phyloP scores from a whole-genome alignment of 2,113 vertebrate genomes.

The Labrus mixtus region DNA sequence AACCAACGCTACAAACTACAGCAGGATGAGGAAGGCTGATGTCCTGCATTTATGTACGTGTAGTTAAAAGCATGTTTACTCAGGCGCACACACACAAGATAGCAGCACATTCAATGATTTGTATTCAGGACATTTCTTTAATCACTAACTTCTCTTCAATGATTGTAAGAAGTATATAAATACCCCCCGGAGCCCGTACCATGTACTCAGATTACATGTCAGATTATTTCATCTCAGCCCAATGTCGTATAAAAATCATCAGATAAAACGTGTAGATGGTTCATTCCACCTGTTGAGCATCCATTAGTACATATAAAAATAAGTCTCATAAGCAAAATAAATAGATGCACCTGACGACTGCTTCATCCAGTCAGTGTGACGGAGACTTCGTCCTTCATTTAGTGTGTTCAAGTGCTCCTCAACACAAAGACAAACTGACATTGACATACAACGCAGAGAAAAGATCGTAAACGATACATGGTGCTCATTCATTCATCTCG shows the following conservation, averaged over 20 bases:
- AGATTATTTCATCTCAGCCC: conserved; percentile 39
- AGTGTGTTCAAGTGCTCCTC: conserved; percentile 56
- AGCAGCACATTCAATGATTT: conserved; percentile 6
- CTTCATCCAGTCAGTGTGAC: conserved; percentile 46
- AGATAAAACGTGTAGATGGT: conserved; percentile 53
- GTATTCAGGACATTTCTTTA: conserved; percentile 57
- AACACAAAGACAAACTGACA: conserved; percentile 23
- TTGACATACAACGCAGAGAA: conserved; percentile 35
- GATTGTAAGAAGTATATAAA: conserved; percentile 74
- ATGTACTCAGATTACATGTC: conserved; percentile 57
- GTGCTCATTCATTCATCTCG: conserved; percentile 26
- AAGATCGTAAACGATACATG: conserved; percentile 35
- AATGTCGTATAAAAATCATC: conserved; percentile 61
- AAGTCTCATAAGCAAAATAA: conserved; percentile 82
- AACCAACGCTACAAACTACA: too few species aligned
- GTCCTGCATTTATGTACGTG: too few species aligned
- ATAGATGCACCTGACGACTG: conserved; percentile 75
- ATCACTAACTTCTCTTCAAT: conserved; percentile 40
- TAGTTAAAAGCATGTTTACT: too few species aligned
- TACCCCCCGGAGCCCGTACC: conserved; percentile 61
- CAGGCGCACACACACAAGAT: neutral
- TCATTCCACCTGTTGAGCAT: conserved; percentile 51
- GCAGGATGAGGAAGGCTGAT: too few species aligned
- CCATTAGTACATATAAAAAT: conserved; percentile 80
- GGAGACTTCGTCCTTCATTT: conserved; percentile 70